A percentile compares a stretch with the other conserved stretches of the same genome.
Evolutionary conservation across 2,888 invertebrate species (phyloP).

Genomic region (Drosophila paramelanica): DNA sequence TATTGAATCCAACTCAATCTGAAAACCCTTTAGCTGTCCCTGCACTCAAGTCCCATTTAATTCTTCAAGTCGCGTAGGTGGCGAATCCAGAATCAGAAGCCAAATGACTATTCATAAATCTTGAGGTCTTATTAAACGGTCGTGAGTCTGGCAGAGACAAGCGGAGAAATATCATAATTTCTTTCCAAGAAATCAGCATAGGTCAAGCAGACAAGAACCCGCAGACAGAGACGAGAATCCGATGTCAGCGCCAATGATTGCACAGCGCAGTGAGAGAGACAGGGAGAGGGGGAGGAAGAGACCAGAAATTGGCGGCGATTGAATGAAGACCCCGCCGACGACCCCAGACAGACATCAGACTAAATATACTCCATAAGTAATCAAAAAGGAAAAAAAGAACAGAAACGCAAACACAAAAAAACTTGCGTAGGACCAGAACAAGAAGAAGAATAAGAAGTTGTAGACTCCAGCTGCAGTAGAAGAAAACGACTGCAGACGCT

Average conservation of each 20-base stretch:
- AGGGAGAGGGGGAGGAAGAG: neutral
- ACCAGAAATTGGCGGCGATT: slow-evolving; percentile 51
- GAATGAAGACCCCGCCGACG: slow-evolving; percentile 65
- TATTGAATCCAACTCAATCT: neutral
- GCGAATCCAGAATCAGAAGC: slow-evolving; percentile 11
- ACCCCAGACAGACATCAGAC: slow-evolving; percentile 53
- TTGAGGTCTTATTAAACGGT: slow-evolving; percentile 9
- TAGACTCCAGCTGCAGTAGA: slow-evolving; percentile 14
- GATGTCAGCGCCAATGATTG: slow-evolving; percentile 58
- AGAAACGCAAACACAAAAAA: slow-evolving; percentile 18
- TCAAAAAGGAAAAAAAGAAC: slow-evolving; percentile 28
- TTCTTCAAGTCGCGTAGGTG: slow-evolving; percentile 2
- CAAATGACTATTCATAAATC: slow-evolving; percentile 24
- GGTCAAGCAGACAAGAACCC: slow-evolving; percentile 58
- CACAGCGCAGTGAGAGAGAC: neutral
- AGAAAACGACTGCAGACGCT: slow-evolving; percentile 18
- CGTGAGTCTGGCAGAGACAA: neutral
- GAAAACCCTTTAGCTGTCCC: neutral
- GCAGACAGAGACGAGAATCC: slow-evolving; percentile 8
- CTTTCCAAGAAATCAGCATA: slow-evolving; percentile 75
- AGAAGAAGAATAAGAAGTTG: neutral
- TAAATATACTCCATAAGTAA: slow-evolving; percentile 52
- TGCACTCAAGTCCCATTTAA: neutral
- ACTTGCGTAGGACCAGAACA: slow-evolving; percentile 62
- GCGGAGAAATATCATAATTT: slow-evolving; percentile 61